A percentile compares a stretch with the other conserved stretches of the same genome.
Conservation (phyloP, 2,888 invertebrate genomes). For the Camptogramma bilineatum region DNA sequence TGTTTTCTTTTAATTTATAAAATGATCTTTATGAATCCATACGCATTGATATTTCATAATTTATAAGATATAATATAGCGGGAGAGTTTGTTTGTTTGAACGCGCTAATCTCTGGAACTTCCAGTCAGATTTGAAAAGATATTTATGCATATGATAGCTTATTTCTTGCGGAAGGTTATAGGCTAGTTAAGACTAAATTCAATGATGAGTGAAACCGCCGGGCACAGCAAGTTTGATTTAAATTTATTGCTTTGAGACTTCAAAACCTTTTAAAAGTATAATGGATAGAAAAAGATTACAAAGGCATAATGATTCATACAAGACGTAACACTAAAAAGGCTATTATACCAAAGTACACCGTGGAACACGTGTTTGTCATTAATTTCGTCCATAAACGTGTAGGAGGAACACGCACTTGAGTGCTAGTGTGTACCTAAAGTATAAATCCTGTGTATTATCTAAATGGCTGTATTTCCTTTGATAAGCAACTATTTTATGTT, state of each 20-base stretch:
- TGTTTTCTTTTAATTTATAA: no score
- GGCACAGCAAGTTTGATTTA: no score
- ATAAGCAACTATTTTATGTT: constrained; percentile 41
- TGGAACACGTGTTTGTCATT: constrained; percentile 63
- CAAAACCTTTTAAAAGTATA: constrained; percentile 2
- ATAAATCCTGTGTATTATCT: constrained; percentile 65
- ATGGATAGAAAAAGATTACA: constrained; percentile 8
- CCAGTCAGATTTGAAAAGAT: no score
- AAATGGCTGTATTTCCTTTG: constrained; percentile 60
- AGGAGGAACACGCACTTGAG: constrained; percentile 59
- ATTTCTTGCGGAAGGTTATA: no score
- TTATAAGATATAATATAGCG: no score
- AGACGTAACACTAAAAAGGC: constrained; percentile 33
- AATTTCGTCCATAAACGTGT: constrained; percentile 56
- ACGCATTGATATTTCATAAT: no score
- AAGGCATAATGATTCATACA: constrained; percentile 18
- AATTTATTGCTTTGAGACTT: not conserved
- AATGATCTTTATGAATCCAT: no score
- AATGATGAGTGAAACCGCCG: no score
- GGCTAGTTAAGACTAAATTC: no score
- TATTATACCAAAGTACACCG: constrained; percentile 44
- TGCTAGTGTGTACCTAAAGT: constrained; percentile 55
- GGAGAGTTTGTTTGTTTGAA: no score
- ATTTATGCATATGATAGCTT: no score
- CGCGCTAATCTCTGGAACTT: no score